These are phyloP conservation scores for Dexiosoma caninum DNA, from an alignment of 2,888 invertebrate species.

Conservation along the genomic window DNA sequence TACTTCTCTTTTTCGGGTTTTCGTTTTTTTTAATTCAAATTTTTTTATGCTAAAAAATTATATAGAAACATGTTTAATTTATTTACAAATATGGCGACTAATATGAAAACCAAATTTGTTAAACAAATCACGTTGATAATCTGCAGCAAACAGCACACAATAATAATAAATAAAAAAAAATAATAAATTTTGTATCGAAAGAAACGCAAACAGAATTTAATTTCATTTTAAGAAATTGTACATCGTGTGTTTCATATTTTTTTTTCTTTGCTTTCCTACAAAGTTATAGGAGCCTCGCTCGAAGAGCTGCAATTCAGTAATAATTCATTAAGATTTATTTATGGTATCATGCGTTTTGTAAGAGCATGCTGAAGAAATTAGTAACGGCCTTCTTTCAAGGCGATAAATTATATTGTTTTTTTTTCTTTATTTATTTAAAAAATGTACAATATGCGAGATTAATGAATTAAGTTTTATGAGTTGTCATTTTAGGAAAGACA, in stretches of 20 bases:
- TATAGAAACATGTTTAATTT: not conserved
- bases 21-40: too few species aligned
- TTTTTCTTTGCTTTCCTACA: not conserved
- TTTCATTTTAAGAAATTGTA: conserved; percentile 3
- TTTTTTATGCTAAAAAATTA: not conserved
- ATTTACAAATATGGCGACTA: not conserved
- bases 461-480: conserved; percentile 7
- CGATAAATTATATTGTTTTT: conserved; percentile 25
- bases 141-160: not conserved
- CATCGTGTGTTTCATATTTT: not conserved
- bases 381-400: conserved; percentile 35
- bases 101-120: not conserved
- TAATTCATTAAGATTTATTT: conserved; percentile 44
- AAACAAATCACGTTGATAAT: conserved; percentile 32
- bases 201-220: conserved; percentile 24
- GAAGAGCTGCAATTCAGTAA: not conserved
- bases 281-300: not conserved
- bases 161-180: not conserved
- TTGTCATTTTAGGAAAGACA: not conserved
- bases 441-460: not conserved
- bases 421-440: conserved; percentile 16
- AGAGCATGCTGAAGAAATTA: conserved; percentile 21
- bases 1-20: too few species aligned
- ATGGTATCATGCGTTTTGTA: conserved; percentile 18
- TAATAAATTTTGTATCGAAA: not conserved